phyloP scores from a whole-genome alignment of 2,113 vertebrate genomes.

The Mirza zaza region DNA sequence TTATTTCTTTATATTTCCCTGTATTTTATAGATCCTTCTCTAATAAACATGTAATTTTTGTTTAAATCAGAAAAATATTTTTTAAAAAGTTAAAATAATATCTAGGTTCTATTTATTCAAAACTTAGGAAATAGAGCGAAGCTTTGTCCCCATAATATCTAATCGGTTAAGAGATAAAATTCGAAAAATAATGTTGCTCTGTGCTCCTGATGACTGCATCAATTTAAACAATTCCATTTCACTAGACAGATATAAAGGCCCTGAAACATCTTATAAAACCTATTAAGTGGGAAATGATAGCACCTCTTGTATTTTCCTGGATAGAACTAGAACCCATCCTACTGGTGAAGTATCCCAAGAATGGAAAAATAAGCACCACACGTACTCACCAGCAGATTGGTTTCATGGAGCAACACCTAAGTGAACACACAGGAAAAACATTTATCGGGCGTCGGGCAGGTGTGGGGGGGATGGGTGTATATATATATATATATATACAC shows the following conservation, averaged over 20 bases:
- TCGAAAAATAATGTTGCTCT: neutral
- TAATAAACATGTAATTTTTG: neutral
- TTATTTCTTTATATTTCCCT: neutral
- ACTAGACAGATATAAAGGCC: neutral
- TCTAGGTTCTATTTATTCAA: neutral
- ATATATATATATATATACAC: too few relatives aligned
- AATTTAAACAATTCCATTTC: slow-evolving; percentile 2
- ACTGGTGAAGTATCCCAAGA: too few relatives aligned
- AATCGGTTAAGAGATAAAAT: neutral
- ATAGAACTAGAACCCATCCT: too few relatives aligned
- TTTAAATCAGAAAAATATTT: neutral
- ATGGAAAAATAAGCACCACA: too few relatives aligned
- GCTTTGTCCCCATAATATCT: neutral
- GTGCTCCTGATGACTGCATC: neutral
- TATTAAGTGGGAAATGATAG: neutral
- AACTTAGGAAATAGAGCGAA: neutral
- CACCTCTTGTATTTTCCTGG: too few relatives aligned
- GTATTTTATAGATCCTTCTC: neutral
- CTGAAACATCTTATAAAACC: neutral
- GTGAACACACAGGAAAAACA: too few relatives aligned
- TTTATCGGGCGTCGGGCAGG: too few relatives aligned
- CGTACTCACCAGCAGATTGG: too few relatives aligned
- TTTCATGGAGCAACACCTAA: too few relatives aligned
- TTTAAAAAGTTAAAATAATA: neutral
- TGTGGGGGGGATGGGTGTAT: too few relatives aligned